Evolutionary conservation across 2,888 invertebrate species (phyloP), one percentile per base, ranked within the genome.

Genomic region (Cactoblastis cactorum): DNA sequence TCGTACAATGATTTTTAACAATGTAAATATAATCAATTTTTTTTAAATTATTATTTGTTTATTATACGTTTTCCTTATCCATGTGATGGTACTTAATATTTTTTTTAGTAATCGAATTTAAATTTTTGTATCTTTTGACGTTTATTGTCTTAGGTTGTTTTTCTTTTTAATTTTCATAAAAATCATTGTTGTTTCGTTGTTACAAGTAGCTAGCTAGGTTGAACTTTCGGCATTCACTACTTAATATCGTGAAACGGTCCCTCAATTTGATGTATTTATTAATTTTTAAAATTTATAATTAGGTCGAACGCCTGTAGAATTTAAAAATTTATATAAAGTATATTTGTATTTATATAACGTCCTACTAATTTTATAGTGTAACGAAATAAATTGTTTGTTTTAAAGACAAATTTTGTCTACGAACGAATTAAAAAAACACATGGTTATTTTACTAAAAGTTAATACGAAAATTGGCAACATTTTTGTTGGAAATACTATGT

Each of bases 21-120:
- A 49, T 49, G 48, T 48, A 49, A 45, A 49, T 49, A 47, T 52
- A 38, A 49, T 45, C 1, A 50, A 41, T 35, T 19, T 41, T 15
- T 18, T 32, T 22, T 19, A 9, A 39, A 22, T 24, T 33, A 5
- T 49, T 33, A n/a, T 33, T 49, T 18, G 12, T 48, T 49, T 48
- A 18, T 35, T 45, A n/a, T n/a, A n/a, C n/a, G n/a, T n/a, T n/a
- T n/a, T n/a, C n/a, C n/a, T n/a, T n/a, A n/a, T n/a, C n/a, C 28
- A 18, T 38, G 18, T 33, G 28, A 38, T 22, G n/a, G 45, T 28
- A 28, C 28, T 43, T 43, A 43, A 43, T 43, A 14, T 1, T 43
- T 43, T 24, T 28, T 43, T 11, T 15, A 3, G 11, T 9, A 4
- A 38, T 38, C 28, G 28, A 43, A 14, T 28, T 22, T 17, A 17